Conservation (phyloP, 1,140 invertebrate genomes). For the Dufourea novaeangliae region DNA sequence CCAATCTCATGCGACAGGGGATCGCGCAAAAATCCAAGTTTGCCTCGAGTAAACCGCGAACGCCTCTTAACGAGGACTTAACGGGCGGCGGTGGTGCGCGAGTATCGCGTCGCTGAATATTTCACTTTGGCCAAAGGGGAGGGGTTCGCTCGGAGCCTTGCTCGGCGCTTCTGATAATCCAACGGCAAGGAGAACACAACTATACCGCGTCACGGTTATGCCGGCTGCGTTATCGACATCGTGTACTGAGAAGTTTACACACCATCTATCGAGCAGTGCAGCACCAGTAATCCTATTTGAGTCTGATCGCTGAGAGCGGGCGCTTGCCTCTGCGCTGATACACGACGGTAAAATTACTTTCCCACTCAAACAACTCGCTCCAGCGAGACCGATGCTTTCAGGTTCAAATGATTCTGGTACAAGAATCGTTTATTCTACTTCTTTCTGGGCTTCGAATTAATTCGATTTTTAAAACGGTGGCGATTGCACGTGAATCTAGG, state of each 20-base stretch:
- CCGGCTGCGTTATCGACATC: conserved; percentile 51
- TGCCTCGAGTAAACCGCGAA: conserved; percentile 14
- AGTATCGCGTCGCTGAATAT: conserved; percentile 21
- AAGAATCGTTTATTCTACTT: background rate
- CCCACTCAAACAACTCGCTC: background rate
- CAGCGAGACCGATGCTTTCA: background rate
- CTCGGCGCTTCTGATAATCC: conserved; percentile 39
- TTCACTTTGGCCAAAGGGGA: background rate
- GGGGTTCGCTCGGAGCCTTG: background rate
- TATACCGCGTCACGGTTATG: conserved; percentile 41
- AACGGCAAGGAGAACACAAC: conserved; percentile 15
- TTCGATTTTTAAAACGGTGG: no score
- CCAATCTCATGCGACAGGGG: background rate
- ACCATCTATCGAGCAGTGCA: conserved; percentile 40
- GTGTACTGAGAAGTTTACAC: conserved; percentile 50
- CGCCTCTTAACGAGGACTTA: conserved; percentile 18
- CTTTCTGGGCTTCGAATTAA: no score
- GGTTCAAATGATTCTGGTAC: background rate
- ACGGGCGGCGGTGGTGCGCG: background rate
- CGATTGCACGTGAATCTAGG: no score
- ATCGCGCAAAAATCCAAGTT: conserved; percentile 9
- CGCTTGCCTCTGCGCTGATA: conserved; percentile 12
- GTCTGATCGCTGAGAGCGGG: conserved; percentile 36
- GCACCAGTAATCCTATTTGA: conserved; percentile 47
- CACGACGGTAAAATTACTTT: conserved; percentile 19